Conservation (phyloP, 1,140 invertebrate genomes). For the Danaus plexippus region DNA sequence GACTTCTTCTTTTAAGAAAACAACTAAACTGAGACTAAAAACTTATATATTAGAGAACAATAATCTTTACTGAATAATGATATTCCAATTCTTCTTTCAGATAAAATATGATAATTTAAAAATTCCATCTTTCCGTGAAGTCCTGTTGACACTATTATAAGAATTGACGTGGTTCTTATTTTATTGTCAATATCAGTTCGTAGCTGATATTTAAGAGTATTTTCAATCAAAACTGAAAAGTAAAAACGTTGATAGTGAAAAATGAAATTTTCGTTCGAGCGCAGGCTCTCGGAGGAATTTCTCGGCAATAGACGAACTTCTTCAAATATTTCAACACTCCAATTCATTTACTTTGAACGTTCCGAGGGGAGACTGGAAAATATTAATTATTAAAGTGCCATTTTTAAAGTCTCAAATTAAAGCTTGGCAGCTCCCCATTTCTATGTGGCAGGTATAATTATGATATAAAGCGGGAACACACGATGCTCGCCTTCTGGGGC, state of each 20-base stretch:
- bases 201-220: not conserved
- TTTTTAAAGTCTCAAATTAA: constrained; percentile 20
- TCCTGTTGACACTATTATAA: too few species aligned
- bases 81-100: too few species aligned
- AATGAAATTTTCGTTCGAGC: constrained; percentile 5
- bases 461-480: too few species aligned
- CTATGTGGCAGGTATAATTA: not conserved
- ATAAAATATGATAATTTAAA: too few species aligned
- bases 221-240: constrained; percentile 2
- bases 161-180: too few species aligned
- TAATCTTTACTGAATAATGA: too few species aligned
- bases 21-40: too few species aligned
- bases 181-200: too few species aligned
- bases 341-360: constrained; percentile 10
- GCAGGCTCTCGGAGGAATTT: constrained; percentile 7
- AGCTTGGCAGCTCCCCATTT: constrained; percentile 9
- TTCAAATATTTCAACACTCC: constrained; percentile 10
- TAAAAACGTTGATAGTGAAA: constrained; percentile 10
- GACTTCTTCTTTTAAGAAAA: too few species aligned
- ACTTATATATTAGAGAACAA: too few species aligned
- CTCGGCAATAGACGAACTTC: constrained; percentile 2
- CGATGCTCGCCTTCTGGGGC: too few species aligned
- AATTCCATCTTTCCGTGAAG: too few species aligned
- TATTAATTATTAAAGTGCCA: constrained; percentile 20
- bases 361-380: constrained; percentile 7